Conservation (phyloP, 2,113 vertebrate species). For the Aphyosemion australe region DNA sequence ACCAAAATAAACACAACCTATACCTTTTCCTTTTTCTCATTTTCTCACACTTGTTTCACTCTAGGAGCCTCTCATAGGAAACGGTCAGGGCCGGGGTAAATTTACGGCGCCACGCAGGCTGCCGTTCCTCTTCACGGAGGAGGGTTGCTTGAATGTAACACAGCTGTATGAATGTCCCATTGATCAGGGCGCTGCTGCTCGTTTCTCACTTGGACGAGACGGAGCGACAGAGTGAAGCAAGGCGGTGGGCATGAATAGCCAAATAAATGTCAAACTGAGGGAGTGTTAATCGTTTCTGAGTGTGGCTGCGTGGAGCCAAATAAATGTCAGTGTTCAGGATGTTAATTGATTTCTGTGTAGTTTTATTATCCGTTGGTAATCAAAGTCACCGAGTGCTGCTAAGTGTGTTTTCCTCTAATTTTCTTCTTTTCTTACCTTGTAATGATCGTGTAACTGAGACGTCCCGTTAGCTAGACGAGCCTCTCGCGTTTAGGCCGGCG, state of each 20-base stretch:
- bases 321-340: conserved; percentile 57
- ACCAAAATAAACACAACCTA: conserved; percentile 60
- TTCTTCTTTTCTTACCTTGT: background rate
- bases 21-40: conserved; percentile 31
- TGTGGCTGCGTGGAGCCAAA: conserved; percentile 39
- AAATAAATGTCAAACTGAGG: conserved; percentile 67
- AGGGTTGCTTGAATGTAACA: conserved; percentile 40
- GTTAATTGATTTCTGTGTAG: conserved; percentile 63
- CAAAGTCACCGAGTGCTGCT: conserved; percentile 25
- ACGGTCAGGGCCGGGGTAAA: conserved; percentile 58
- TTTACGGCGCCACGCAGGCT: conserved; percentile 45
- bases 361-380: conserved; percentile 57
- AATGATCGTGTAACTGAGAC: conserved; percentile 1
- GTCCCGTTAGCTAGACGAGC: conserved; percentile 1
- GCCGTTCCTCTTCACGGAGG: conserved; percentile 39
- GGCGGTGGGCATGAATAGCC: conserved; percentile 47
- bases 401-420: conserved; percentile 14
- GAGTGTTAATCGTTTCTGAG: conserved; percentile 58
- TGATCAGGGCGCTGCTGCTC: conserved; percentile 58
- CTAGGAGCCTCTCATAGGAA: conserved; percentile 37
- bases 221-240: conserved; percentile 53
- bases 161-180: conserved; percentile 70
- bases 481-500: background rate
- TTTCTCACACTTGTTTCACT: conserved; percentile 37
- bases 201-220: conserved; percentile 62